Percentiles rank a stretch among this genome's conserved stretches.
phyloP scores from a whole-genome alignment of 2,888 invertebrate genomes.

The Drosophila lacicola region DNA sequence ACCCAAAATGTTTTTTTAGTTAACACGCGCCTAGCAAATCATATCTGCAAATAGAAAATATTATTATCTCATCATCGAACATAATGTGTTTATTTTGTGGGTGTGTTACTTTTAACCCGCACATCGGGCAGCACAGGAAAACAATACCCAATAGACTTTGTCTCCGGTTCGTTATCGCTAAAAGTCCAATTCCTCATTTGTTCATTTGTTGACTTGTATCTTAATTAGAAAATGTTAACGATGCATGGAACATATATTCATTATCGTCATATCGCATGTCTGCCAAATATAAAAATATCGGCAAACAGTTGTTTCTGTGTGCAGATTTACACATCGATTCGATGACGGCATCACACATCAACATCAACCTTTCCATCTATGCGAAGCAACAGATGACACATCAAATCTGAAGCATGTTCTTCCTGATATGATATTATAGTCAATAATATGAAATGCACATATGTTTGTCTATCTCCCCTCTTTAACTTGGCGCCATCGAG shows the following conservation, averaged over 20 bases:
- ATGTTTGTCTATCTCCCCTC: conserved; percentile 5
- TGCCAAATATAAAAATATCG: conserved; percentile 23
- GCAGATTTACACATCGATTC: conserved; percentile 22
- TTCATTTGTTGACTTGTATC: conserved; percentile 48
- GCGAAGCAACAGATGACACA: conserved; percentile 31
- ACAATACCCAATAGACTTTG: conserved; percentile 13
- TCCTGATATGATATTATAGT: background rate
- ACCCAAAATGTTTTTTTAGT: conserved; percentile 57
- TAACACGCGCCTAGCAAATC: conserved; percentile 67
- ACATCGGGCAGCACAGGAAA: background rate
- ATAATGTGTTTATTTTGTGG: conserved; percentile 39
- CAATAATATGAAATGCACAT: conserved; percentile 3
- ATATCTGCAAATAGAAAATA: conserved; percentile 76
- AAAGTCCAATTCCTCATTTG: conserved; percentile 45
- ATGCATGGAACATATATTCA: conserved; percentile 47
- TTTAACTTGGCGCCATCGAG: conserved; percentile 36
- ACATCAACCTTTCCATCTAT: conserved; percentile 34
- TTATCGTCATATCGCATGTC: conserved; percentile 55
- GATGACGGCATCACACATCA: conserved; percentile 18
- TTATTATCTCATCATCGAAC: conserved; percentile 69
- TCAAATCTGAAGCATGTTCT: conserved; percentile 14
- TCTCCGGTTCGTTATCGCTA: conserved; percentile 43
- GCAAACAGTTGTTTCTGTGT: conserved; percentile 15
- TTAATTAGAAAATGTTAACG: conserved; percentile 60
- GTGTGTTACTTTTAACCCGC: conserved; percentile 49